Evolutionary conservation across 2,797 vertebrate species (phyloP).

Genomic region (Manis javanica): DNA sequence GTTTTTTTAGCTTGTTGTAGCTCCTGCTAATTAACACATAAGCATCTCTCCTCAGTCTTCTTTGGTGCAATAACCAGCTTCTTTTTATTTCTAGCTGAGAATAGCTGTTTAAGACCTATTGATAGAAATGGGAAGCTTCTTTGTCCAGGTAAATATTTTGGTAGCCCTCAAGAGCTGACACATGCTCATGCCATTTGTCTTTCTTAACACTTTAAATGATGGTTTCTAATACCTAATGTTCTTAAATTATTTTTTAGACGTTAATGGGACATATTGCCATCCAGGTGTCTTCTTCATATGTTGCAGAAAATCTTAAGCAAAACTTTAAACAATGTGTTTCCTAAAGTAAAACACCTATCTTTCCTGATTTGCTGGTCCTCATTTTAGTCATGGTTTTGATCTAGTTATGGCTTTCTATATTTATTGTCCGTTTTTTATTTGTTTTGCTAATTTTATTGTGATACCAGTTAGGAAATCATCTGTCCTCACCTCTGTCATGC

Average conservation of each 20-base stretch:
- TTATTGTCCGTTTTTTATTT: neutral
- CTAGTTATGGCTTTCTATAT: neutral
- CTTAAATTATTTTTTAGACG: neutral
- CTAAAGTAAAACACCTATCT: neutral
- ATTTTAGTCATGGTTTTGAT: neutral
- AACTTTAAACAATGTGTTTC: neutral
- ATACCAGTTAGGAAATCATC: neutral
- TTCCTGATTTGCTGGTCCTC: neutral
- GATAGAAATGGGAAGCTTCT: constrained; percentile 93
- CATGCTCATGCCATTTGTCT: neutral
- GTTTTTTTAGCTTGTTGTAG: neutral
- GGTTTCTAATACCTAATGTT: neutral
- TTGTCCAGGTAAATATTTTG: constrained; percentile 91
- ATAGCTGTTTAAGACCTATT: constrained; percentile 93
- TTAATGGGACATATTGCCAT: neutral
- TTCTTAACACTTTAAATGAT: neutral
- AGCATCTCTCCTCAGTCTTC: neutral
- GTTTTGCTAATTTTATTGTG: neutral
- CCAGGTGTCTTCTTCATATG: neutral
- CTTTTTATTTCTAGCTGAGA: constrained; percentile 85
- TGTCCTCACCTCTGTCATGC: neutral
- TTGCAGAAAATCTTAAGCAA: neutral
- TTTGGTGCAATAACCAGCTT: neutral
- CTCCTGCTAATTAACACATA: neutral
- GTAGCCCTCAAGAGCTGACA: neutral